Evolutionary conservation across 2,888 invertebrate species (phyloP).

Genomic region (Leptinotarsa tumamoca): DNA sequence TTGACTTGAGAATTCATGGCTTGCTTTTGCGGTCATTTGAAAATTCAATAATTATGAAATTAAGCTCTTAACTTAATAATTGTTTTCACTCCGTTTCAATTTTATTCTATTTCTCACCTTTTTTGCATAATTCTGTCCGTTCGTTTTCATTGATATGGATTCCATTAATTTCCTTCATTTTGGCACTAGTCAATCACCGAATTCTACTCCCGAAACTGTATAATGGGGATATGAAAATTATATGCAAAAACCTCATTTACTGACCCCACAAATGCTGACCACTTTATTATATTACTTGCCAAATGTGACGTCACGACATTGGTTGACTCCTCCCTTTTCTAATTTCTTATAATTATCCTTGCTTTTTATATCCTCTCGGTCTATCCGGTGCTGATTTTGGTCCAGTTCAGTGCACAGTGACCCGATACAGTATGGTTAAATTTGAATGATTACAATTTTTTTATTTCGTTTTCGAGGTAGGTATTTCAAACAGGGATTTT

Average conservation of each 20-base stretch:
- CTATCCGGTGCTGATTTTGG: slow-evolving; percentile 40
- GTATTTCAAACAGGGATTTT: background rate
- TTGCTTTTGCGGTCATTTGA: too few relatives aligned
- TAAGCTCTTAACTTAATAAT: too few relatives aligned
- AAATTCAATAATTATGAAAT: too few relatives aligned
- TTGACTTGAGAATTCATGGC: too few relatives aligned
- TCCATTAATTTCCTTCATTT: slow-evolving; percentile 43
- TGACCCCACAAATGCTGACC: slow-evolving; percentile 49
- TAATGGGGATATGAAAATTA: slow-evolving; percentile 8
- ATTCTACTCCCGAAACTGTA: background rate
- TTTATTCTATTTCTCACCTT: slow-evolving; percentile 33
- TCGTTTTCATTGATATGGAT: slow-evolving; percentile 38
- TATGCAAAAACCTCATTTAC: slow-evolving; percentile 42
- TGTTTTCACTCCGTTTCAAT: too few relatives aligned
- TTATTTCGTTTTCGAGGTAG: background rate
- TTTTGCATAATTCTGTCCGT: slow-evolving; percentile 36
- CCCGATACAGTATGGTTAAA: slow-evolving; percentile 18
- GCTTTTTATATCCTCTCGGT: slow-evolving; percentile 51
- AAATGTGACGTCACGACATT: slow-evolving; percentile 59
- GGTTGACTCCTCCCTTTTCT: slow-evolving; percentile 60
- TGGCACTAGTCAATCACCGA: slow-evolving; percentile 14
- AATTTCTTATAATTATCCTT: slow-evolving; percentile 56
- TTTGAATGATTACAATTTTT: background rate
- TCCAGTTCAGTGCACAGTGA: slow-evolving; percentile 40
- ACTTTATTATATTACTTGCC: slow-evolving; percentile 57